Conservation (phyloP, 1,140 invertebrate species). For the Achroia grisella region DNA sequence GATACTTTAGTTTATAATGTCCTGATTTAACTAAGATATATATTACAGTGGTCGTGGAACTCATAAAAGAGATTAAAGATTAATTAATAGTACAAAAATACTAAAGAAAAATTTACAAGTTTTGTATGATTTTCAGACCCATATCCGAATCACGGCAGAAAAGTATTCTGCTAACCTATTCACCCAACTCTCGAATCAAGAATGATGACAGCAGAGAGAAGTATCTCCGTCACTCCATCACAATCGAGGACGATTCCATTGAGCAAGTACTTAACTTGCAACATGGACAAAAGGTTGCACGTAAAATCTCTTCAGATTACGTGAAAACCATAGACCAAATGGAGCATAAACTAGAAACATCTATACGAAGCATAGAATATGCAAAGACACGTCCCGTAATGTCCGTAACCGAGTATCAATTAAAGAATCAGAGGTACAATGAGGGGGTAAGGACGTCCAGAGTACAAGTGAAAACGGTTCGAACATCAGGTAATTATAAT, state of each 20-base stretch:
- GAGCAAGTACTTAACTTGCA: slow-evolving; percentile 38
- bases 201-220: slow-evolving; percentile 22
- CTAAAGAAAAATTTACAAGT: neutral
- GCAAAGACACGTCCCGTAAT: slow-evolving; percentile 36
- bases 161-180: slow-evolving; percentile 24
- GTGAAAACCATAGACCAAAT: slow-evolving; percentile 53
- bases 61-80: too few species aligned
- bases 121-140: slow-evolving; percentile 17
- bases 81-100: too few species aligned
- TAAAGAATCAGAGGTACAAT: slow-evolving; percentile 37
- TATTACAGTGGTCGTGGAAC: too few species aligned
- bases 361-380: slow-evolving; percentile 43
- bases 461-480: neutral
- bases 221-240: slow-evolving; percentile 21
- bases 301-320: slow-evolving; percentile 54
- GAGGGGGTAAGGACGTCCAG: slow-evolving; percentile 11
- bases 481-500: too few species aligned
- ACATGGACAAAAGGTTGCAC: slow-evolving; percentile 34
- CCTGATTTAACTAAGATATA: too few species aligned
- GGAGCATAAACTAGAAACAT: slow-evolving; percentile 32
- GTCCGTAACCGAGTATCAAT: slow-evolving; percentile 41
- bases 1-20: too few species aligned
- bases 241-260: slow-evolving; percentile 20
- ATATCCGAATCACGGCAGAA: slow-evolving; percentile 17
- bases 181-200: slow-evolving; percentile 20